Evolutionary conservation across 1,140 invertebrate genomes (phyloP).

Genomic region (Helicoverpa armigera): DNA sequence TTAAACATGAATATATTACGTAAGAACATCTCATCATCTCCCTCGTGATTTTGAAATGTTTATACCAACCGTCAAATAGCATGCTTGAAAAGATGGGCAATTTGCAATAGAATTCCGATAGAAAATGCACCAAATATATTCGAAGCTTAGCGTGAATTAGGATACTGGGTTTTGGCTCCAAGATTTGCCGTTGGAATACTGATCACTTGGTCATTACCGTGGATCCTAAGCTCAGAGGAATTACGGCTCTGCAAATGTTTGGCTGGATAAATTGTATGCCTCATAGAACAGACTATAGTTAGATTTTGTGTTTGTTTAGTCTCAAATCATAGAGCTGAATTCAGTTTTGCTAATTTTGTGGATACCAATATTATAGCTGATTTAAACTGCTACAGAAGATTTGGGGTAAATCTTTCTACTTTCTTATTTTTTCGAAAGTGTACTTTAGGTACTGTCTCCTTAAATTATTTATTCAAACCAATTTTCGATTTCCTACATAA

Average conservation of each 20-base stretch:
- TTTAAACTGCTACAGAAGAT: too few species aligned
- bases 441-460: too few species aligned
- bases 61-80: constrained; percentile 35
- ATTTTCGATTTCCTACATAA: too few species aligned
- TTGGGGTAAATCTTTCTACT: too few species aligned
- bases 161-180: background rate
- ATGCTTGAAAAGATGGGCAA: constrained; percentile 19
- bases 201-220: background rate
- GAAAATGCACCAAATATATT: constrained; percentile 31
- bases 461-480: too few species aligned
- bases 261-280: background rate
- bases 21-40: constrained; percentile 4
- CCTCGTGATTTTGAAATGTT: constrained; percentile 37
- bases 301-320: background rate
- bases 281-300: background rate
- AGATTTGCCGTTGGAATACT: background rate
- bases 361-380: too few species aligned
- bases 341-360: background rate
- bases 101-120: constrained; percentile 39
- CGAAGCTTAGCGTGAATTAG: constrained; percentile 16
- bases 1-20: constrained; percentile 7
- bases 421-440: too few species aligned
- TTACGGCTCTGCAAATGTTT: background rate
- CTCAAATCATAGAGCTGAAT: background rate
- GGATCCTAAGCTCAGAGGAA: background rate